These are phyloP conservation scores for Opisthocomus hoazin DNA, from an alignment of 2,113 vertebrate species.

Conservation along the genomic window DNA sequence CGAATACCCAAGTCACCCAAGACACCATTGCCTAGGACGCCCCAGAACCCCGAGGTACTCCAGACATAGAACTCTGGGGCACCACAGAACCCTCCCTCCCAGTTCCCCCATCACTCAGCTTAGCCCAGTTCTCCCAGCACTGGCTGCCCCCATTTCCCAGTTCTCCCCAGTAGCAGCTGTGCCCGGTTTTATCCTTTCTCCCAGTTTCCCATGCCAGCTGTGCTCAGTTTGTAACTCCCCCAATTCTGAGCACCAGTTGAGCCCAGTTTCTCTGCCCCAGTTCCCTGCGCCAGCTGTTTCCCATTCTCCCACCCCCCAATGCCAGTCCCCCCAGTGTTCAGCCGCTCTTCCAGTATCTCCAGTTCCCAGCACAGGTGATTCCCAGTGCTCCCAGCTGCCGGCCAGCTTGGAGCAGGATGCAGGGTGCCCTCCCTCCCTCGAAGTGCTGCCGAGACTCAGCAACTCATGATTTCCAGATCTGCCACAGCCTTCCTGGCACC, in stretches of 20 bases:
- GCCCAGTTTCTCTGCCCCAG: not conserved
- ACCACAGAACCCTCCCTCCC: no score
- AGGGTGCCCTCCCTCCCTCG: not conserved
- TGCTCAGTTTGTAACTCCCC: not conserved
- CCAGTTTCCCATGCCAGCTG: not conserved
- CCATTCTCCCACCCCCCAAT: not conserved
- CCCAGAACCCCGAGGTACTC: no score
- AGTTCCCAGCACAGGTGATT: not conserved
- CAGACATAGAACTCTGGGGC: not conserved
- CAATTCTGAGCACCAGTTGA: not conserved
- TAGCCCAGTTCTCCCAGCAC: not conserved
- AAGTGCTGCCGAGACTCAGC: fast-evolving
- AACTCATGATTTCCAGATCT: not conserved
- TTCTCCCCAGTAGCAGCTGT: no score
- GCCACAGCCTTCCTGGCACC: not conserved
- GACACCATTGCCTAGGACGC: not conserved
- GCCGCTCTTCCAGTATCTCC: not conserved
- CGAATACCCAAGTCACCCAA: not conserved
- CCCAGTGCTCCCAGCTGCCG: not conserved
- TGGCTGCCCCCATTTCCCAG: not conserved
- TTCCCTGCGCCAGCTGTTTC: not conserved
- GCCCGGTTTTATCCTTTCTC: not conserved
- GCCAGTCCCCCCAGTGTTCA: not conserved
- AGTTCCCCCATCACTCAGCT: not conserved
- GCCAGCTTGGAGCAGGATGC: not conserved